Conservation (phyloP, 1,140 invertebrate species). For the Hydropsyche tenuis region DNA sequence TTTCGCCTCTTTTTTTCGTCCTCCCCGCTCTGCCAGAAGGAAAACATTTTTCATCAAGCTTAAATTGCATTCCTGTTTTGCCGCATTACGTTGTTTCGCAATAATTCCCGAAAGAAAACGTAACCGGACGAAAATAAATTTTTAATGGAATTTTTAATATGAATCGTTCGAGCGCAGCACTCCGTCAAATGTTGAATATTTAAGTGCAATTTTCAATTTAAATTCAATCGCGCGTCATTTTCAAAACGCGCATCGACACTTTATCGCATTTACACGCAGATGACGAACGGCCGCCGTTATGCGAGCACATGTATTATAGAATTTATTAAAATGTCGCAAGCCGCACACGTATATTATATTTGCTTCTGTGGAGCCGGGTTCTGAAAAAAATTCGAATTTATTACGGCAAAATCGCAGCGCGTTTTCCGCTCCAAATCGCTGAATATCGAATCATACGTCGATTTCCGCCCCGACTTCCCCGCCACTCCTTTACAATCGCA, state of each 20-base stretch:
- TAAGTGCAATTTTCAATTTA: conserved; percentile 6
- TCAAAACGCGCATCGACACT: too few species aligned
- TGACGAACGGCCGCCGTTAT: too few species aligned
- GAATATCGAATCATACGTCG: conserved; percentile 46
- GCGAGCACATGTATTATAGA: too few species aligned
- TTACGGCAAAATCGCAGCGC: conserved; percentile 35
- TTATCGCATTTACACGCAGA: too few species aligned
- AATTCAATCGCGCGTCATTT: background rate
- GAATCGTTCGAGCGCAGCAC: background rate
- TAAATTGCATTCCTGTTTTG: conserved; percentile 50
- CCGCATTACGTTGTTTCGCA: conserved; percentile 47
- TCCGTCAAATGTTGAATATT: too few species aligned
- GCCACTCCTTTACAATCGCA: conserved; percentile 24
- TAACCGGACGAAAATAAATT: conserved; percentile 36
- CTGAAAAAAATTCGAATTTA: conserved; percentile 9
- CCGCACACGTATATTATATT: background rate
- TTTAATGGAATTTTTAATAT: conserved; percentile 40
- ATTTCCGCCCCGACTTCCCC: conserved; percentile 37
- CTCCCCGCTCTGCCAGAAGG: conserved; percentile 30
- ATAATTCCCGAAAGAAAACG: conserved; percentile 34
- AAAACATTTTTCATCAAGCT: conserved; percentile 51
- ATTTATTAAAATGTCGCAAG: too few species aligned
- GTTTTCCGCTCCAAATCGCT: conserved; percentile 37
- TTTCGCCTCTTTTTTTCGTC: conserved; percentile 27
- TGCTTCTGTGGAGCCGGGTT: background rate